phyloP scores from a whole-genome alignment of 1,140 invertebrate genomes.

The Meloidogyne exigua region DNA sequence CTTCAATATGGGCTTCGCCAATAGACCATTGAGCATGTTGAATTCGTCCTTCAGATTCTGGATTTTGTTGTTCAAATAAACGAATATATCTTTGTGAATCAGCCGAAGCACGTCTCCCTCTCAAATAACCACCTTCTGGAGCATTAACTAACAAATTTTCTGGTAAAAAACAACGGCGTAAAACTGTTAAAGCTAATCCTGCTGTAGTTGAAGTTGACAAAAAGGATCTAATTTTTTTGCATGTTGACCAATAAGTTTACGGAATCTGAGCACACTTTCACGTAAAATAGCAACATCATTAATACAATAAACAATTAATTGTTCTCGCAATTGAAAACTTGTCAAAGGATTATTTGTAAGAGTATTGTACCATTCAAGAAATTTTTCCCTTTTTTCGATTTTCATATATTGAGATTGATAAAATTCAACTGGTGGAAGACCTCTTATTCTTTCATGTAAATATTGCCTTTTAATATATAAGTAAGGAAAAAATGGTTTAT shows the following conservation, averaged over 20 bases:
- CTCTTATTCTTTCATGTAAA: not conserved
- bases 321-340: no score
- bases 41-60: not conserved
- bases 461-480: constrained; percentile 1
- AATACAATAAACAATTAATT: not conserved
- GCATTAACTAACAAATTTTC: no score
- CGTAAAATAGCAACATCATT: constrained; percentile 23
- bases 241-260: constrained; percentile 2
- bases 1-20: constrained; percentile 21
- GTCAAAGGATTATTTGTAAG: not conserved
- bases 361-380: not conserved
- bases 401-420: not conserved
- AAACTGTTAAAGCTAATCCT: not conserved
- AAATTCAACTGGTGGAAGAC: not conserved
- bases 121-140: no score
- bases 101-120: no score
- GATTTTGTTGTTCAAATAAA: constrained; percentile 8
- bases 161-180: constrained; percentile 14
- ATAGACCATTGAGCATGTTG: constrained; percentile 12
- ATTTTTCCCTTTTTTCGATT: not conserved
- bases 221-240: not conserved
- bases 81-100: no score
- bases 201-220: not conserved
- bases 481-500: constrained; percentile 22
- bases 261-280: not conserved